Conservation (phyloP, 2,113 vertebrate species). For the Orthonyx spaldingii region DNA sequence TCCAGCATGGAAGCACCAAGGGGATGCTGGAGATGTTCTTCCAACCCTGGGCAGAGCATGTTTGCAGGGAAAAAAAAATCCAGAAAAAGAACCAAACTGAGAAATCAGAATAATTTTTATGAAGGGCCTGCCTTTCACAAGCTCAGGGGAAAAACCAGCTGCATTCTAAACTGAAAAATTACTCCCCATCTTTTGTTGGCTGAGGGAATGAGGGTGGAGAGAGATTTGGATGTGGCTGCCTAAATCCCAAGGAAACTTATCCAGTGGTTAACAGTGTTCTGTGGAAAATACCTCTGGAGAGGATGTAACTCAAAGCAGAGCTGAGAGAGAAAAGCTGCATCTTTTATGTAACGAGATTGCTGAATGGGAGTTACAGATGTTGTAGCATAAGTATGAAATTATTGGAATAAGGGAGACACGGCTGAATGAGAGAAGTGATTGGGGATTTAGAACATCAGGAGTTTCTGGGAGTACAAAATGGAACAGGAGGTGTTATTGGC, state of each 20-base stretch:
- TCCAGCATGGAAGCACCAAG: background rate
- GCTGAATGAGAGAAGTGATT: background rate
- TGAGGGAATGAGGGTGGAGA: background rate
- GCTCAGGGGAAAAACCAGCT: background rate
- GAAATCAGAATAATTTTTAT: background rate
- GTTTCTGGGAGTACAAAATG: background rate
- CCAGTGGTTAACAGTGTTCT: background rate
- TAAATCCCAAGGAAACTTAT: slow-evolving; percentile 14
- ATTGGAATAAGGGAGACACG: background rate
- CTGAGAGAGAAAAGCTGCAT: background rate
- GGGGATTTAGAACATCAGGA: slow-evolving; percentile 16
- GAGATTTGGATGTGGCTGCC: background rate
- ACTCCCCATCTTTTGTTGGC: background rate
- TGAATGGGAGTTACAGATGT: slow-evolving; percentile 28
- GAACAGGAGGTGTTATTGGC: background rate
- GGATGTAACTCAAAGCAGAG: slow-evolving; percentile 18
- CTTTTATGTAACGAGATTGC: background rate
- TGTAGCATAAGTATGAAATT: background rate
- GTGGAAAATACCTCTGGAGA: background rate
- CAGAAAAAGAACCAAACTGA: background rate
- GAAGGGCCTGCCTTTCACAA: background rate
- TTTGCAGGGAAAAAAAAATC: background rate
- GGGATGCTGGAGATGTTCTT: background rate
- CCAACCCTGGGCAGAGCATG: accelerated
- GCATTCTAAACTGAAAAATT: background rate